Conservation (phyloP, 2,113 vertebrate species). For the Copsychus sechellarum region DNA sequence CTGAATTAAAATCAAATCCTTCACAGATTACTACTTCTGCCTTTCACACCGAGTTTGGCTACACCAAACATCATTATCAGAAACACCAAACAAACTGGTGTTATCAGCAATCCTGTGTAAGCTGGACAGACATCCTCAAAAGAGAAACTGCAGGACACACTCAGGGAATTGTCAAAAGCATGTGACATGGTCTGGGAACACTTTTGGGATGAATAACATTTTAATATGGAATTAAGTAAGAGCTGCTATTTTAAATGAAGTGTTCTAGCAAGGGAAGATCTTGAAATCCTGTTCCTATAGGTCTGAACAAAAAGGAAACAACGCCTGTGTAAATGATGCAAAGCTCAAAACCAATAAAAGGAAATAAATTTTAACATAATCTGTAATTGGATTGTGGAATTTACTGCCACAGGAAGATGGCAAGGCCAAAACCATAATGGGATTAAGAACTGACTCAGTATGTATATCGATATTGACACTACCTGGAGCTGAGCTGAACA, state of each 20-base stretch:
- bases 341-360: conserved; percentile 10
- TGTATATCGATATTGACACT: not conserved
- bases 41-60: not conserved
- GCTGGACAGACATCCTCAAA: not conserved
- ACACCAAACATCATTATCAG: not conserved
- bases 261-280: not conserved
- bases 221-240: not conserved
- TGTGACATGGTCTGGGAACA: not conserved
- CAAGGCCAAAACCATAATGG: conserved; percentile 32
- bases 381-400: conserved; percentile 12
- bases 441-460: conserved; percentile 33
- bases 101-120: not conserved
- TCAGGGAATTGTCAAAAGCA: not conserved
- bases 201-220: not conserved
- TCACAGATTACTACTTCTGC: not conserved
- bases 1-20: conserved; percentile 13
- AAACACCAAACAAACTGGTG: not conserved
- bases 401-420: not conserved
- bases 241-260: not conserved
- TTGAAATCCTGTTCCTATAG: not conserved
- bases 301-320: not conserved
- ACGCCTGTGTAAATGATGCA: not conserved
- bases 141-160: not conserved
- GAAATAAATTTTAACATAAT: conserved; percentile 27
- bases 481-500: not conserved